Percentiles rank a stretch among this genome's conserved stretches.
These are phyloP conservation scores for Spea hammondii DNA, from an alignment of 2,797 vertebrate species.

Conservation along the genomic window DNA sequence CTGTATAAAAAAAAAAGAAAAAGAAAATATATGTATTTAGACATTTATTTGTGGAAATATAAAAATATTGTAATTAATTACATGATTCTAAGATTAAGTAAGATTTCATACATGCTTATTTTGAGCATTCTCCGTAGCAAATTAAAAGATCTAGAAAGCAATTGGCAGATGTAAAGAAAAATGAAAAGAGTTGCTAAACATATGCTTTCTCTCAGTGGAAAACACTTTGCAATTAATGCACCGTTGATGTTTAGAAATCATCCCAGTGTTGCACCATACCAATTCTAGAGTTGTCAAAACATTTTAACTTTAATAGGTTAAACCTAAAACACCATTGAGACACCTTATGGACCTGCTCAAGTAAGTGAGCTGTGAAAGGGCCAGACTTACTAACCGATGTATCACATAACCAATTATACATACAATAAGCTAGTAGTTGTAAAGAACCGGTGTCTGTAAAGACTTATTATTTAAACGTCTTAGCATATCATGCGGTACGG, in stretches of 20 bases:
- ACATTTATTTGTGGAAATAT: background rate
- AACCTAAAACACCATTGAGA: slow-evolving; percentile 15
- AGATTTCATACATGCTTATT: slow-evolving; percentile 14
- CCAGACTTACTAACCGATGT: slow-evolving; percentile 26
- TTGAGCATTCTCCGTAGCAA: slow-evolving; percentile 3
- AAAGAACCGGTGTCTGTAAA: background rate
- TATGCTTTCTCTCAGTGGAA: slow-evolving; percentile 35
- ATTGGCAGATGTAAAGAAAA: slow-evolving; percentile 30
- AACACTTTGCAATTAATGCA: slow-evolving; percentile 6
- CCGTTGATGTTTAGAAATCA: slow-evolving; percentile 6
- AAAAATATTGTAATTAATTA: background rate
- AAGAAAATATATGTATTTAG: background rate
- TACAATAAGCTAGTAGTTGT: background rate
- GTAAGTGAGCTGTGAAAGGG: slow-evolving; percentile 31
- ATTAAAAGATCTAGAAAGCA: slow-evolving; percentile 20
- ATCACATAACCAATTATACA: background rate
- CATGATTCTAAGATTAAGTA: background rate
- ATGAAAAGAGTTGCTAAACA: slow-evolving; percentile 27
- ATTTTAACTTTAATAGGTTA: slow-evolving; percentile 38
- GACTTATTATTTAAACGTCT: too few species aligned
- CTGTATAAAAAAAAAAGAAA: background rate
- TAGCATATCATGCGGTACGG: too few species aligned
- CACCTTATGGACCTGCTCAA: slow-evolving; percentile 35
- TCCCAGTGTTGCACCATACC: slow-evolving; percentile 14
- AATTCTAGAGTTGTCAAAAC: slow-evolving; percentile 42